Evolutionary conservation across 1,140 invertebrate genomes (phyloP).

Genomic region (Megathymus violae): DNA sequence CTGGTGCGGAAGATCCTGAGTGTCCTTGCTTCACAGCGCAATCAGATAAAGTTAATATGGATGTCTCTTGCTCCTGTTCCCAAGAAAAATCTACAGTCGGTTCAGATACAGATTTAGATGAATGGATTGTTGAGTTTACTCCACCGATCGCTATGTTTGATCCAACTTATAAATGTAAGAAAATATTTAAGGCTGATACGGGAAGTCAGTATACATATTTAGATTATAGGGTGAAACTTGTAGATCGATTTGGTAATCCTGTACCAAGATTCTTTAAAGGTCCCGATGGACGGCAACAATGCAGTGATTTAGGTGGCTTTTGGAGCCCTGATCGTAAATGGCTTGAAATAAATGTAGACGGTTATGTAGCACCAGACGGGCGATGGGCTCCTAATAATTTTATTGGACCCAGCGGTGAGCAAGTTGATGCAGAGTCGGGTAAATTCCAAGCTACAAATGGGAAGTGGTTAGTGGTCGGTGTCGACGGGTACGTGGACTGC

Average conservation of each 20-base stretch:
- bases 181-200: conserved; percentile 56
- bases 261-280: conserved; percentile 74
- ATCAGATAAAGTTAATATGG: conserved; percentile 51
- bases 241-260: conserved; percentile 67
- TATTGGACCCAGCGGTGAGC: conserved; percentile 64
- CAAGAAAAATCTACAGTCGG: conserved; percentile 51
- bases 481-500: conserved; percentile 68
- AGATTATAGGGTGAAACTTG: conserved; percentile 70
- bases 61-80: conserved; percentile 69
- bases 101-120: conserved; percentile 72
- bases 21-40: conserved; percentile 63
- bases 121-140: conserved; percentile 78
- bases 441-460: conserved; percentile 66
- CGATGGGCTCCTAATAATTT: conserved; percentile 70
- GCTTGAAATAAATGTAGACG: conserved; percentile 74
- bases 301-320: conserved; percentile 77
- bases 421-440: conserved; percentile 60
- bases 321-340: conserved; percentile 70
- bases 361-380: conserved; percentile 66
- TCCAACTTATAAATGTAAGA: conserved; percentile 62
- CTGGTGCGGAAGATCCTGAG: conserved; percentile 61
- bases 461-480: conserved; percentile 67
- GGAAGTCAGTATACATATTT: conserved; percentile 68
- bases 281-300: conserved; percentile 70
- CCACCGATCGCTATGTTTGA: conserved; percentile 70